These are phyloP conservation scores for Amphiprion ocellaris DNA, from an alignment of 2,113 vertebrate species.

Conservation along the genomic window DNA sequence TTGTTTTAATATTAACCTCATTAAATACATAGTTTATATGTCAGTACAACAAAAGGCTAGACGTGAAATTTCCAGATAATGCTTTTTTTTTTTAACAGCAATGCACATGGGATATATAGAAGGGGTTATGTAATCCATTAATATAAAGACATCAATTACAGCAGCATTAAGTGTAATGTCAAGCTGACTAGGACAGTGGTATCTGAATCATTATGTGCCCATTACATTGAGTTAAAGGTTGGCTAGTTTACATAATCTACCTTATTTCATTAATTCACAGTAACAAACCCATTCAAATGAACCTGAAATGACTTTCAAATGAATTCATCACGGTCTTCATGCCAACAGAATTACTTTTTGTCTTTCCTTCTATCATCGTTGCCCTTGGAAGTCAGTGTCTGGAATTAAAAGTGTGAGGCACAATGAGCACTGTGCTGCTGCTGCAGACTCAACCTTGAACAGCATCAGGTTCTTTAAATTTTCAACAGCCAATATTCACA, in stretches of 20 bases:
- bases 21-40: no score
- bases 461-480: conserved; percentile 40
- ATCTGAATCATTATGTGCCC: neutral
- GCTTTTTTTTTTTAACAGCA: no score
- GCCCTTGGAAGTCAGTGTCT: conserved; percentile 46
- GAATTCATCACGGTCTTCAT: conserved; percentile 9
- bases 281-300: neutral
- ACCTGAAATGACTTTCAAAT: conserved; percentile 34
- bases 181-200: neutral
- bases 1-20: no score
- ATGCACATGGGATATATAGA: no score
- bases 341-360: neutral
- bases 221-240: neutral
- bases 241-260: neutral
- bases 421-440: conserved; percentile 34
- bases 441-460: conserved; percentile 47
- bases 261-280: conserved; percentile 12
- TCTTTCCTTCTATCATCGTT: conserved; percentile 8
- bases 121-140: neutral
- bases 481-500: conserved; percentile 45
- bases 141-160: neutral
- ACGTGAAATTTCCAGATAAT: no score
- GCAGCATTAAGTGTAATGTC: neutral
- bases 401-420: conserved; percentile 23
- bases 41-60: no score